These are phyloP conservation scores for Porites evermanni DNA, from an alignment of 92 coral and sea anemone species.

Conservation along the genomic window DNA sequence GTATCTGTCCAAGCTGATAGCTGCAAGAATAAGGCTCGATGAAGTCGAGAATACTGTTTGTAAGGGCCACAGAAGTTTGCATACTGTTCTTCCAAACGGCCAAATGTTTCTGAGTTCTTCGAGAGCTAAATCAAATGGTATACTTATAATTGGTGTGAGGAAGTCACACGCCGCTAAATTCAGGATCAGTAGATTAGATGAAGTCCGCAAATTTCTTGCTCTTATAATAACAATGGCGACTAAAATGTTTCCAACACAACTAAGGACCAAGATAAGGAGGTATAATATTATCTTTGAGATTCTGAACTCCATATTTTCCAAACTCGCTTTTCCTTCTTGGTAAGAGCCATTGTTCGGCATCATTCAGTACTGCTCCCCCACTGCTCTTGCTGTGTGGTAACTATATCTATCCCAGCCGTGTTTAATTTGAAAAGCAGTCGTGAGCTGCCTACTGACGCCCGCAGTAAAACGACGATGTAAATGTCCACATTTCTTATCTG, in stretches of 20 bases:
- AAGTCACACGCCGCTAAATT: slow-evolving; percentile 83
- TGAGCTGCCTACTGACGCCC: not conserved
- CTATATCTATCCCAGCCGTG: too few relatives aligned
- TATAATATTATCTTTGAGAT: slow-evolving; percentile 58
- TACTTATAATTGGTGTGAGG: slow-evolving; percentile 70
- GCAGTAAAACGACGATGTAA: not conserved
- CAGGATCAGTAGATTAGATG: slow-evolving; percentile 71
- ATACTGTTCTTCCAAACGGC: slow-evolving; percentile 75
- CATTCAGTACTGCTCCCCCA: not conserved
- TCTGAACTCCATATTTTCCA: slow-evolving; percentile 38
- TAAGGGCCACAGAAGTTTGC: slow-evolving; percentile 70
- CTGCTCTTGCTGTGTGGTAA: too few relatives aligned
- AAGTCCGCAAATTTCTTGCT: slow-evolving; percentile 68
- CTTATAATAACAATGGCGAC: slow-evolving; percentile 65
- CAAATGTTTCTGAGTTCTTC: slow-evolving; percentile 61
- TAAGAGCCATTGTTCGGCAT: not conserved
- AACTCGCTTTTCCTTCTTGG: not conserved
- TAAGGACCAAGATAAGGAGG: slow-evolving; percentile 42
- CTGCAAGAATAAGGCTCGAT: slow-evolving; percentile 77
- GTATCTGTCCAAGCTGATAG: slow-evolving; percentile 81
- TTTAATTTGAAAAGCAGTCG: not conserved
- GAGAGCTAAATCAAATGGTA: slow-evolving; percentile 81
- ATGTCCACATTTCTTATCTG: not conserved
- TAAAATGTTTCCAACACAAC: slow-evolving; percentile 73
- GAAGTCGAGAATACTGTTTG: slow-evolving; percentile 71